Conservation (phyloP, 1,140 invertebrate genomes). For the Bombyx mori region DNA sequence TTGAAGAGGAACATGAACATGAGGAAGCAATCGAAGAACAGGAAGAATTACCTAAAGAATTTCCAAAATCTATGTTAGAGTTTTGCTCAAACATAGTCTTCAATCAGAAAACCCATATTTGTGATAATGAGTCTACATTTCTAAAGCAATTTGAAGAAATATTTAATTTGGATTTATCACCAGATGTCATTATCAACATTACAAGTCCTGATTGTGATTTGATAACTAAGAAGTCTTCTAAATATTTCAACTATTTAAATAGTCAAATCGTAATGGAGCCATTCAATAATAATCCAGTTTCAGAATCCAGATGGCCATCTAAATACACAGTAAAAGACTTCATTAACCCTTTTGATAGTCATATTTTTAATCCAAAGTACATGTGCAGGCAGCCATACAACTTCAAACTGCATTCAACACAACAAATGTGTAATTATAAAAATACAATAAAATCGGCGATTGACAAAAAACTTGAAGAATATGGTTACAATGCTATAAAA, state of each 20-base stretch:
- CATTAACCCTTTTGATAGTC: slow-evolving; percentile 27
- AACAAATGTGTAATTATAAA: slow-evolving; percentile 65
- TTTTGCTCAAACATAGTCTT: slow-evolving; percentile 33
- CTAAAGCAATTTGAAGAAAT: slow-evolving; percentile 40
- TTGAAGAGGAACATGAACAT: slow-evolving; percentile 14
- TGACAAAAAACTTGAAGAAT: slow-evolving; percentile 63
- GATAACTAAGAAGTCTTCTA: slow-evolving; percentile 50
- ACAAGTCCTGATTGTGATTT: slow-evolving; percentile 70
- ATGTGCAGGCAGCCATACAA: slow-evolving; percentile 53
- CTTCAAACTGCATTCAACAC: slow-evolving; percentile 46
- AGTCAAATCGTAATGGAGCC: slow-evolving; percentile 27
- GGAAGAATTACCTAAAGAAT: slow-evolving; percentile 25
- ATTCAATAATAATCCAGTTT: slow-evolving; percentile 25
- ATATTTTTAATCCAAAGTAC: slow-evolving; percentile 52
- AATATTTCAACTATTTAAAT: slow-evolving; percentile 57
- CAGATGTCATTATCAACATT: slow-evolving; percentile 70
- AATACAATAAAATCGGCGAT: slow-evolving; percentile 48
- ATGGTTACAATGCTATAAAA: slow-evolving; percentile 69
- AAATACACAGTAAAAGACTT: slow-evolving; percentile 37
- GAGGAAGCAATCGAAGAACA: slow-evolving; percentile 35
- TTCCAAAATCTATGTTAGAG: slow-evolving; percentile 51
- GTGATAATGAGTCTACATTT: slow-evolving; percentile 29
- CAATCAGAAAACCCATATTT: slow-evolving; percentile 22
- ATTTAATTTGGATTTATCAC: slow-evolving; percentile 48
- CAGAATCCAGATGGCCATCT: slow-evolving; percentile 42